phyloP scores from a whole-genome alignment of 2,797 vertebrate species.

The Anabacerthia variegaticeps region DNA sequence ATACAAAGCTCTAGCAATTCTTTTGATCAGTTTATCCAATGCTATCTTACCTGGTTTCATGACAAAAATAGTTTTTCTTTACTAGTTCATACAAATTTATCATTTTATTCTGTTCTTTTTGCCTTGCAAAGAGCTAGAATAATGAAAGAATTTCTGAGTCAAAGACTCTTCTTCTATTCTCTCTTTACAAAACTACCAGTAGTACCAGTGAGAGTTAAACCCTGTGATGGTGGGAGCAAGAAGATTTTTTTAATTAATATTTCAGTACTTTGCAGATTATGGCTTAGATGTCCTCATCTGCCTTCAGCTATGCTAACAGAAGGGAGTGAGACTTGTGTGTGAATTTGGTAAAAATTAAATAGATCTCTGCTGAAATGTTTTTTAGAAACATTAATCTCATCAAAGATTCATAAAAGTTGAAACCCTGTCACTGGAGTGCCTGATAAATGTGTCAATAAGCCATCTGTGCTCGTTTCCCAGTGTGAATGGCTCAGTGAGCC shows the following conservation, averaged over 20 bases:
- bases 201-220: neutral
- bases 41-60: neutral
- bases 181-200: neutral
- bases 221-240: neutral
- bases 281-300: neutral
- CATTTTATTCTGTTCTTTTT: slow-evolving; percentile 15
- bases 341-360: neutral
- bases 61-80: slow-evolving; percentile 22
- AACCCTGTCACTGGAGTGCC: neutral
- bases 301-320: neutral
- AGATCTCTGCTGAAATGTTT: neutral
- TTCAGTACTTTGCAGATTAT: neutral
- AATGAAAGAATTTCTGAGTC: slow-evolving; percentile 13
- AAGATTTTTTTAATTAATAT: neutral
- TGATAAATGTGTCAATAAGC: slow-evolving; percentile 28
- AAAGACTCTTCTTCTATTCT: neutral
- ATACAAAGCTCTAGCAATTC: neutral
- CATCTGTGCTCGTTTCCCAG: neutral
- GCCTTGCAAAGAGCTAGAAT: slow-evolving; percentile 16
- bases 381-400: neutral
- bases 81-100: slow-evolving; percentile 10
- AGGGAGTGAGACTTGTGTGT: neutral
- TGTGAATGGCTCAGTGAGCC: neutral
- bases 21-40: slow-evolving; percentile 19
- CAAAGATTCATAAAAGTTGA: neutral